phyloP scores from a whole-genome alignment of 1,140 invertebrate species.

The Dolichoris vasculosae region DNA sequence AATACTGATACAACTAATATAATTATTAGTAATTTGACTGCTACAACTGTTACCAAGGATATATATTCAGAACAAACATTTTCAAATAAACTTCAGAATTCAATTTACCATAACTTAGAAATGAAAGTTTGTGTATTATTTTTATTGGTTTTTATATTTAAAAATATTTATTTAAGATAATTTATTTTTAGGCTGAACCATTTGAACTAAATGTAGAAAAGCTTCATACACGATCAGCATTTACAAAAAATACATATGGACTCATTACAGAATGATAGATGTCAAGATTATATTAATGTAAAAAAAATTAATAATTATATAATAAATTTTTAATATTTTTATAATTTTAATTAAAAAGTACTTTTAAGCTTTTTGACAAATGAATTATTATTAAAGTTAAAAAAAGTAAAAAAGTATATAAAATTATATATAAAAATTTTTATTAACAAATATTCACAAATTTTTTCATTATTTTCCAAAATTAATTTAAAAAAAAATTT shows the following conservation, averaged over 20 bases:
- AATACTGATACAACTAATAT: slow-evolving; percentile 5
- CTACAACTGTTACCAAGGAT: slow-evolving; percentile 49
- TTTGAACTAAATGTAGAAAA: slow-evolving; percentile 63
- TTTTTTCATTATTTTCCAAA: too few species aligned
- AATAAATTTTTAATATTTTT: too few species aligned
- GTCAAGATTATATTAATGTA: slow-evolving; percentile 61
- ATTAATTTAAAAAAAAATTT: too few species aligned
- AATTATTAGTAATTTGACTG: not conserved
- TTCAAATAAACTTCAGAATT: slow-evolving; percentile 59
- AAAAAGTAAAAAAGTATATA: too few species aligned
- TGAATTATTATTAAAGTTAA: too few species aligned
- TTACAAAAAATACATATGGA: slow-evolving; percentile 60
- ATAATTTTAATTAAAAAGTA: too few species aligned
- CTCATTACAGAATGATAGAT: slow-evolving; percentile 60
- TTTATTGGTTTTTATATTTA: not conserved
- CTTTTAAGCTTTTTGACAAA: too few species aligned
- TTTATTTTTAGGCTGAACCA: slow-evolving; percentile 64
- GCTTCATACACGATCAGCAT: slow-evolving; percentile 57
- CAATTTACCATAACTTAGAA: slow-evolving; percentile 64
- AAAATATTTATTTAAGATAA: not conserved
- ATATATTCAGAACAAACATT: slow-evolving; percentile 54
- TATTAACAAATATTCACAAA: too few species aligned
- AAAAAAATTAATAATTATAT: not conserved
- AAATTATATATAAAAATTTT: too few species aligned
- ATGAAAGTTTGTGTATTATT: slow-evolving; percentile 65